Evolutionary conservation across 2,888 invertebrate species (phyloP), one percentile per base, ranked within the genome.

Genomic region (Elysia crispata): DNA sequence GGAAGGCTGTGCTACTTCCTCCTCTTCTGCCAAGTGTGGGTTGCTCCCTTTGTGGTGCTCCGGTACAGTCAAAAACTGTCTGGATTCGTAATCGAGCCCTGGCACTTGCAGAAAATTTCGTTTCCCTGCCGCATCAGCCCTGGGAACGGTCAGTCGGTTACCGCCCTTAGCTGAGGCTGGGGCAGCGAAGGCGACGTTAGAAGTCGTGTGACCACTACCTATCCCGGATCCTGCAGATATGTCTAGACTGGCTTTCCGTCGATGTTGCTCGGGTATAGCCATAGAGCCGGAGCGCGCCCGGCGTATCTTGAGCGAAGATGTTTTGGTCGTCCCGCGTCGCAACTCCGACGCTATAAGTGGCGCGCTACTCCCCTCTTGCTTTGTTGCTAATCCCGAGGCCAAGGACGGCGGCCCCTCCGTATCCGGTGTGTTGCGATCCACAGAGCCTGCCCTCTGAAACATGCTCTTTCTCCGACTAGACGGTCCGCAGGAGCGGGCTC

Each of bases 401-500:
- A 83, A 31, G 25, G 31, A 18, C 15, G 49, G 50, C 20, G 60
- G 75, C 13, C 67, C 79, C 15, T 74, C 60, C 13, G 57, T 33
- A 3, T 41, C 78, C 28, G 74, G 75, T 15, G 41, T 30, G 30
- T 77, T 81, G 25, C 76, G 78, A 67, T 85, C 85, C 73, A 83
- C 79, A 13, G 85, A 85, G 31, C 83, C 83, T 49, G 85, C 81
- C 15, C 82, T 81, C 50, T 79, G 80, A 41, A 81, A 83, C 13
- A 77, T 62, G 28, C 79, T 79, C 69, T 82, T 82, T 11, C 74
- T 76, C 62, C 75, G 80, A 64, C 81, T 81, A 11, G 5, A 3
- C 11, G 82, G 80, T 13, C 85, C 83, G 64, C 81, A 81, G n/a
- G 85, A 85, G 1, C 74, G 78, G 5, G 83, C 76, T 60, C 85